phyloP scores from a whole-genome alignment of 1,140 invertebrate species.

The Drosophila ironensis region DNA sequence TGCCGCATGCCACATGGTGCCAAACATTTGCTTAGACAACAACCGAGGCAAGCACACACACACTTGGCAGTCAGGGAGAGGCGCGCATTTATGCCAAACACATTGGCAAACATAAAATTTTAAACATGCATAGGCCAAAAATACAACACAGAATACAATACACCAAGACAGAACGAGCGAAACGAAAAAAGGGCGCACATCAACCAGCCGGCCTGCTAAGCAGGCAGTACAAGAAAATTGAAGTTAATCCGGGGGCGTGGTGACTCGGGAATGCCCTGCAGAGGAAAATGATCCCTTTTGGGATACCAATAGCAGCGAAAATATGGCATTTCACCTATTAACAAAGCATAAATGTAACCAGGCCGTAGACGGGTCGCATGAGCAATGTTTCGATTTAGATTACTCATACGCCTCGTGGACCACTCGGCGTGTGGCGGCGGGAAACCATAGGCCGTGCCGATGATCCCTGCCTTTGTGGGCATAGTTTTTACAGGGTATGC shows the following conservation, averaged over 20 bases:
- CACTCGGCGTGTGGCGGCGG: no score
- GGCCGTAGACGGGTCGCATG: no score
- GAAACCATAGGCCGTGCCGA: no score
- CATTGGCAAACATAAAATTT: constrained; percentile 79
- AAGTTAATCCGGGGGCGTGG: neutral
- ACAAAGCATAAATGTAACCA: no score
- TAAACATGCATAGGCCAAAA: constrained; percentile 79
- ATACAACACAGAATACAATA: constrained; percentile 71
- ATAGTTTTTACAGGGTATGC: constrained; percentile 42
- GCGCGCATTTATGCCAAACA: constrained; percentile 68
- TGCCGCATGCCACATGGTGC: constrained; percentile 69
- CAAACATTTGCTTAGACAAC: constrained; percentile 64
- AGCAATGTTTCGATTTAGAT: no score
- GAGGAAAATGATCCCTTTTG: no score
- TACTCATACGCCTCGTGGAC: no score
- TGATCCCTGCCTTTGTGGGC: no score
- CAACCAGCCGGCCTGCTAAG: constrained; percentile 23
- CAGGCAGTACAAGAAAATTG: neutral
- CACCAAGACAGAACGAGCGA: constrained; percentile 29
- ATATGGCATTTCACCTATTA: no score
- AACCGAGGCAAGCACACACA: constrained; percentile 12
- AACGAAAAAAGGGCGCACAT: constrained; percentile 37
- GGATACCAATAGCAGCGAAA: no score
- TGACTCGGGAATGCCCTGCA: neutral
- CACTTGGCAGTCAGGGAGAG: neutral